Evolutionary conservation across 1,140 invertebrate genomes (phyloP).

Genomic region (Odontomachus brunneus): DNA sequence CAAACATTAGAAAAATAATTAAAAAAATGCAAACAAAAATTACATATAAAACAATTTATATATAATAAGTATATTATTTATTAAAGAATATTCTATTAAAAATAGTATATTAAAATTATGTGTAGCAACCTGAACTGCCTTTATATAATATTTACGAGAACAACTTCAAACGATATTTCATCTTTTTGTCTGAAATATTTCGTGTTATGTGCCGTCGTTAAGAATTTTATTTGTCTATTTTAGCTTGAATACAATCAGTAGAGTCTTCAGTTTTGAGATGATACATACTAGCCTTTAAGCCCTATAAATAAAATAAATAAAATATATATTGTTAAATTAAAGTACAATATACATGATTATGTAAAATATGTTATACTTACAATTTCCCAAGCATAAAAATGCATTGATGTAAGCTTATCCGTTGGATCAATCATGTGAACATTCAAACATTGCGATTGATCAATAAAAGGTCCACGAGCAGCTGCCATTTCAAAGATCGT

Average conservation of each 20-base stretch:
- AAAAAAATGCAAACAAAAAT: too few species aligned
- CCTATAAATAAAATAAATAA: conserved; percentile 42
- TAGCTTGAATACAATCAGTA: too few species aligned
- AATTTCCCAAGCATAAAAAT: conserved; percentile 98
- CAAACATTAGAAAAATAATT: too few species aligned
- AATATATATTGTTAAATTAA: not conserved
- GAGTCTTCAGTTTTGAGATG: conserved; percentile 14
- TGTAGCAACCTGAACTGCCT: too few species aligned
- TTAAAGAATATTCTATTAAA: too few species aligned
- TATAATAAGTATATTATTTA: too few species aligned
- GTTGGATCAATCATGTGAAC: conserved; percentile 98
- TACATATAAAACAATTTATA: too few species aligned
- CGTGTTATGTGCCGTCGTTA: not conserved
- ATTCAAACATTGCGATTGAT: conserved; percentile 99
- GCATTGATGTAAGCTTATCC: conserved; percentile 97
- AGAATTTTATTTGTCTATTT: not conserved
- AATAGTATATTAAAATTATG: too few species aligned
- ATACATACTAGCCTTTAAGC: conserved; percentile 58
- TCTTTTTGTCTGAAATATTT: not conserved
- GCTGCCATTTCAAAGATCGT: conserved; percentile 98
- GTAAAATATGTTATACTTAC: conserved; percentile 83
- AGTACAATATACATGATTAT: not conserved
- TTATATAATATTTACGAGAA: too few species aligned
- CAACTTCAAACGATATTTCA: too few species aligned
- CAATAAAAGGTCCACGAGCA: conserved; percentile 98